Conservation (phyloP, 2,113 vertebrate species). For the Chascanopsetta lugubris region DNA sequence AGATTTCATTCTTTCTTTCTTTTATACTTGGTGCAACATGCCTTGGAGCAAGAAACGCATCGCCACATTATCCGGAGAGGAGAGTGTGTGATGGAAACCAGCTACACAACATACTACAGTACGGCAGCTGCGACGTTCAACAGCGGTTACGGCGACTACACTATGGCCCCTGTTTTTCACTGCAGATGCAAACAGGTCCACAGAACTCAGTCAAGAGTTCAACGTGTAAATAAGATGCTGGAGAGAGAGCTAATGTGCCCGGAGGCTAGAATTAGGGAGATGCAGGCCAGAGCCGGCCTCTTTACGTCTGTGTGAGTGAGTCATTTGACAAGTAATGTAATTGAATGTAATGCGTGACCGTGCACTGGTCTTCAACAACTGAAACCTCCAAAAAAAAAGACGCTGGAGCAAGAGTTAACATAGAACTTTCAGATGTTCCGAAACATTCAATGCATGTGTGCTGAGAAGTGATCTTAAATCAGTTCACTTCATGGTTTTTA, state of each 20-base stretch:
- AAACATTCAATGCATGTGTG: no score
- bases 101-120: background rate
- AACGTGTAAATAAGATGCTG: constrained; percentile 24
- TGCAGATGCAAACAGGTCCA: background rate
- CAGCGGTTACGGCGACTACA: background rate
- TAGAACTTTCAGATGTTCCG: no score
- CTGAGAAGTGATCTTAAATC: no score
- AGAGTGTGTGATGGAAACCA: background rate
- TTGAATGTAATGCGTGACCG: background rate
- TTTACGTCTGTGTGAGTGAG: background rate
- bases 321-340: background rate
- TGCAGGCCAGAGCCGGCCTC: background rate
- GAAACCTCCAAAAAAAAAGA: no score
- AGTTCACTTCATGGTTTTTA: no score
- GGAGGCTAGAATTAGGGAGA: constrained; percentile 16
- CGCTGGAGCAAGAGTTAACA: no score
- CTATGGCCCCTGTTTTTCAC: no score
- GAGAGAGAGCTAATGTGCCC: background rate
- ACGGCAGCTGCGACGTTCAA: background rate
- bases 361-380: background rate
- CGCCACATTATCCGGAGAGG: no score
- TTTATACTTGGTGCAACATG: background rate
- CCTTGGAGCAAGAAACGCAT: background rate
- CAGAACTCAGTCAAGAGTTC: constrained; percentile 11
- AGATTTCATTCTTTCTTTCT: background rate